These are phyloP conservation scores for Mus minutoides DNA, from an alignment of 2,797 vertebrate species.

Conservation along the genomic window DNA sequence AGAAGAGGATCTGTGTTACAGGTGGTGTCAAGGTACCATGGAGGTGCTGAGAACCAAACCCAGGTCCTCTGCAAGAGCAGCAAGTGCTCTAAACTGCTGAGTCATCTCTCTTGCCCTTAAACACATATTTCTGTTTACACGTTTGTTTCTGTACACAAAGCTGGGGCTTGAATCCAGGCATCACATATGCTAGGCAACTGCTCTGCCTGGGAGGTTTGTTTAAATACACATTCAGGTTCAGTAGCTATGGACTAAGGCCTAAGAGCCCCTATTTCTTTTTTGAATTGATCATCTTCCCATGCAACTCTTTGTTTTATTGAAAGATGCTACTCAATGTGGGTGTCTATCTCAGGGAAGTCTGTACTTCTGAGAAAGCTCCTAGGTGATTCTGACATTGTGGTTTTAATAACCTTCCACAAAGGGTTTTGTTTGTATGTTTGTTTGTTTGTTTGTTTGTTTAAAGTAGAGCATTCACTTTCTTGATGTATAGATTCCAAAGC, in stretches of 20 bases:
- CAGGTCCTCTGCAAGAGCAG: not conserved
- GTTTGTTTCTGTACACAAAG: not conserved
- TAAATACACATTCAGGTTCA: not conserved
- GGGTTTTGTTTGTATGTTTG: too few relatives aligned
- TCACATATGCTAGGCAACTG: not conserved
- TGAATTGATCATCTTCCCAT: not conserved
- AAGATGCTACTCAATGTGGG: not conserved
- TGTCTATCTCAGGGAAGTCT: not conserved
- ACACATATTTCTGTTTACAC: not conserved
- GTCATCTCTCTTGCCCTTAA: not conserved
- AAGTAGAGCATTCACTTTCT: not conserved
- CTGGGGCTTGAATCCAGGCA: not conserved
- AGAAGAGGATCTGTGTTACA: not conserved
- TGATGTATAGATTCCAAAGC: not conserved
- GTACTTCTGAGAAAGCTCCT: not conserved
- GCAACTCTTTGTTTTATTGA: not conserved
- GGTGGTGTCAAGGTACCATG: not conserved
- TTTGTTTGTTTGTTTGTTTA: too few relatives aligned
- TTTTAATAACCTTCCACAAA: not conserved
- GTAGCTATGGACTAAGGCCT: not conserved
- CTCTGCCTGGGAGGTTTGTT: not conserved
- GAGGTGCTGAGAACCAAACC: too few relatives aligned
- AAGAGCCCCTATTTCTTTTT: not conserved
- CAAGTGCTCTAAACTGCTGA: not conserved
- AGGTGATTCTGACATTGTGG: not conserved